phyloP scores from a whole-genome alignment of 2,888 invertebrate species.

The Platypus cylindrus region DNA sequence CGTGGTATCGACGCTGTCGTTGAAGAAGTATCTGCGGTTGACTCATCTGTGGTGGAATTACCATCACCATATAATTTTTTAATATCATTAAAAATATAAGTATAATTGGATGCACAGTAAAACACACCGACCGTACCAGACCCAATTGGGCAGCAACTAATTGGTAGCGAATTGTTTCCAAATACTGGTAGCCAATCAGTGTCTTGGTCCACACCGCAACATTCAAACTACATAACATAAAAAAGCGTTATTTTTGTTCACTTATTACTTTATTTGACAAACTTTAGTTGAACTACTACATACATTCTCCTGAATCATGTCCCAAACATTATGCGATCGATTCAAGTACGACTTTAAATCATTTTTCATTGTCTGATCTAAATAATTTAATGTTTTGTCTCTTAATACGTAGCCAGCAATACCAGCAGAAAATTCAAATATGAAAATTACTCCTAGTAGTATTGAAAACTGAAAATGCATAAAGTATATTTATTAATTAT shows the following conservation, averaged over 20 bases:
- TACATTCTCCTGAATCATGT: conserved; percentile 71
- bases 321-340: conserved; percentile 58
- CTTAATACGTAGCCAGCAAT: conserved; percentile 68
- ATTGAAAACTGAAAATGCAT: conserved; percentile 51
- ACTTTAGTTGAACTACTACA: conserved; percentile 20
- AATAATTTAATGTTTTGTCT: conserved; percentile 48
- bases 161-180: conserved; percentile 39
- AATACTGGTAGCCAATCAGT: conserved; percentile 15
- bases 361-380: conserved; percentile 52
- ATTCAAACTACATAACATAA: conserved; percentile 45
- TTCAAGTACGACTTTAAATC: conserved; percentile 38
- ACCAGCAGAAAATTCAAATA: conserved; percentile 75
- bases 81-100: too few relatives aligned
- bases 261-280: too few relatives aligned
- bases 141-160: conserved; percentile 49
- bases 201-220: conserved; percentile 53
- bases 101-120: too few relatives aligned
- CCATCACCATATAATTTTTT: too few relatives aligned
- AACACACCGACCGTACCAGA: conserved; percentile 37
- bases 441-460: conserved; percentile 65
- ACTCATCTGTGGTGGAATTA: too few relatives aligned
- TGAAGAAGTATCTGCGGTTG: background rate
- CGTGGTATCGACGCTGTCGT: background rate
- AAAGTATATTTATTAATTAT: background rate
- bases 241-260: background rate